These are phyloP conservation scores for Sphinx pinastri DNA, from an alignment of 2,888 invertebrate species.

Conservation along the genomic window DNA sequence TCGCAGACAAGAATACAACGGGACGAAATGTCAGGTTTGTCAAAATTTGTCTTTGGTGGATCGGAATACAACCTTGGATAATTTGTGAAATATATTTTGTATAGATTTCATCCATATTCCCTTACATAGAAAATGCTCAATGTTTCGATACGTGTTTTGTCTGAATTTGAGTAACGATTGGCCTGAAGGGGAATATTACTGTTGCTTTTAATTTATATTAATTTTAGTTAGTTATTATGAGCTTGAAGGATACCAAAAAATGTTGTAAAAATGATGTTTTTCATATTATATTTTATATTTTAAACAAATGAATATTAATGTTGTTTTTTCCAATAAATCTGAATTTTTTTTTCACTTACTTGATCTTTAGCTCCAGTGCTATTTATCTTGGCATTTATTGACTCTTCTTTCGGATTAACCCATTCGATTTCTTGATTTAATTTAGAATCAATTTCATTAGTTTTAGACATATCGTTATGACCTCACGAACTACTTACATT, in stretches of 20 bases:
- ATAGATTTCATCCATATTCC: no score
- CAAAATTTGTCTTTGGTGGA: not conserved
- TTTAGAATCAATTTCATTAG: not conserved
- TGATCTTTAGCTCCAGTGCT: not conserved
- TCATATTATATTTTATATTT: no score
- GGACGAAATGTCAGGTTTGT: constrained; percentile 13
- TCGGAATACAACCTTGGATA: not conserved
- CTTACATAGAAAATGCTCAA: no score
- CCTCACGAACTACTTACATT: not conserved
- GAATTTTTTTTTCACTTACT: not conserved
- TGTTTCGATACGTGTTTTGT: no score
- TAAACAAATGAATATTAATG: not conserved
- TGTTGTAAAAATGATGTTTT: no score
- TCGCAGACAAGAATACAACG: constrained; percentile 1
- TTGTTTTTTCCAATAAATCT: not conserved
- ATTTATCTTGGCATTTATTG: not conserved
- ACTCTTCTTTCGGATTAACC: not conserved
- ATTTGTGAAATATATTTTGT: no score
- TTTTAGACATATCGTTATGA: constrained; percentile 4
- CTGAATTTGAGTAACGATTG: no score
- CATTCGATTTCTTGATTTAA: not conserved
- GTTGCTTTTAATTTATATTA: no score
- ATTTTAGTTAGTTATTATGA: no score
- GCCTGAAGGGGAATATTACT: no score
- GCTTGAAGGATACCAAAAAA: no score